These are phyloP conservation scores for Marronus borbonicus DNA, from an alignment of 2,888 invertebrate genomes.

Conservation along the genomic window DNA sequence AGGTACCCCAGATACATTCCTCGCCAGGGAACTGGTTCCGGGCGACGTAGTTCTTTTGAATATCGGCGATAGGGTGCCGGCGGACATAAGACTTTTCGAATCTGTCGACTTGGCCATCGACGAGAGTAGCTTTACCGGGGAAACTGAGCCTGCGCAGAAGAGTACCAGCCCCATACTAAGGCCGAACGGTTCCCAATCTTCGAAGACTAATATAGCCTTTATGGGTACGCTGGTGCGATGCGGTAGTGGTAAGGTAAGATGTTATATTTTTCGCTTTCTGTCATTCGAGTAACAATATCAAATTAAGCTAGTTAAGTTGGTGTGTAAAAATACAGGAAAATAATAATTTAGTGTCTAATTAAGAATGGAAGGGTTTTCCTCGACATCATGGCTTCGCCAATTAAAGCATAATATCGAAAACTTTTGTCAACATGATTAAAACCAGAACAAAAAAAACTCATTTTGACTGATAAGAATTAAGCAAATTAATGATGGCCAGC, in stretches of 20 bases:
- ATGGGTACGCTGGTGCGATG: constrained; percentile 98
- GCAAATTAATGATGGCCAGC: no score
- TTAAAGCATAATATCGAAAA: no score
- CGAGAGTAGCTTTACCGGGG: constrained; percentile 99
- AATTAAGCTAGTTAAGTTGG: no score
- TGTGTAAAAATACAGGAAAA: no score
- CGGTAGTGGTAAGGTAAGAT: constrained; percentile 91
- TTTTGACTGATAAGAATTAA: no score
- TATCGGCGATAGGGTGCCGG: constrained; percentile 97
- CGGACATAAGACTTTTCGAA: constrained; percentile 95
- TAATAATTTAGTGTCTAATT: no score
- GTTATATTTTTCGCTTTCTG: no score
- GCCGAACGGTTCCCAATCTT: constrained; percentile 76
- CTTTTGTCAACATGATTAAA: no score
- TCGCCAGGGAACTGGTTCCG: constrained; percentile 96
- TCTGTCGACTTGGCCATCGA: constrained; percentile 94
- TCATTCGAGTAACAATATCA: no score
- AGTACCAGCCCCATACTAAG: constrained; percentile 76
- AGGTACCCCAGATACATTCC: constrained; percentile 88
- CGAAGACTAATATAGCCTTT: constrained; percentile 92
- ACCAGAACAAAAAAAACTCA: no score
- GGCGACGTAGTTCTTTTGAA: constrained; percentile 95
- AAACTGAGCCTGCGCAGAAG: constrained; percentile 94
- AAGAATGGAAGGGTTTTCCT: no score
- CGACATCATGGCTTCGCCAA: no score